Conservation (phyloP, 2,888 invertebrate genomes). For the Muschampia plurimacula region DNA sequence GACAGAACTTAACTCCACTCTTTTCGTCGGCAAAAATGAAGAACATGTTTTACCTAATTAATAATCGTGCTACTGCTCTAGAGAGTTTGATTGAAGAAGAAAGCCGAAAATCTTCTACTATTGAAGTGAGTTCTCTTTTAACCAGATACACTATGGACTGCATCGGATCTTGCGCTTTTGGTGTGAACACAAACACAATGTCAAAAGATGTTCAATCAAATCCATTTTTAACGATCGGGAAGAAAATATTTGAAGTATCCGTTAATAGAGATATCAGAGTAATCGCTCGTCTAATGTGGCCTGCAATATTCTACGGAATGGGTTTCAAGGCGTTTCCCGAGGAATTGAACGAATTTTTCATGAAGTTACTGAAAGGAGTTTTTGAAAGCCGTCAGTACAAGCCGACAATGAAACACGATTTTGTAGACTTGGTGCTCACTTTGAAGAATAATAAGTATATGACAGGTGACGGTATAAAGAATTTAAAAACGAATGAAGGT, state of each 20-base stretch:
- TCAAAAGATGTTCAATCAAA: conserved; percentile 49
- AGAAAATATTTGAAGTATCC: conserved; percentile 53
- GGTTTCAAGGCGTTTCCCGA: conserved; percentile 53
- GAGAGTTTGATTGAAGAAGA: conserved; percentile 55
- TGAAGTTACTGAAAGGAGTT: conserved; percentile 51
- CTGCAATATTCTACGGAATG: conserved; percentile 57
- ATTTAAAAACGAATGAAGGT: conserved; percentile 46
- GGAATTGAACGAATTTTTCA: conserved; percentile 54
- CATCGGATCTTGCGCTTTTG: conserved; percentile 62
- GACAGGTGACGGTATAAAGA: conserved; percentile 58
- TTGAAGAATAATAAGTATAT: conserved; percentile 55
- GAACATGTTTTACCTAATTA: conserved; percentile 67
- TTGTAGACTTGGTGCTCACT: conserved; percentile 59
- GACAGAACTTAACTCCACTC: conserved; percentile 65
- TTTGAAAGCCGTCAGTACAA: conserved; percentile 55
- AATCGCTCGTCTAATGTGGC: conserved; percentile 57
- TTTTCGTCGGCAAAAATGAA: conserved; percentile 70
- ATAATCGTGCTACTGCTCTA: conserved; percentile 54
- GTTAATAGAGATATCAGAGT: conserved; percentile 51
- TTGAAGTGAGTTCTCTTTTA: conserved; percentile 55
- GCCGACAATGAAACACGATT: conserved; percentile 57
- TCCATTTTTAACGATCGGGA: conserved; percentile 54
- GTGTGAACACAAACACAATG: conserved; percentile 60
- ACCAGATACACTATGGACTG: conserved; percentile 64
- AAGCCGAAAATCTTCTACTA: conserved; percentile 38